Percentiles rank a stretch among this genome's conserved stretches.
Conservation (phyloP, 2,797 vertebrate species). For the Sebastes cheni region DNA sequence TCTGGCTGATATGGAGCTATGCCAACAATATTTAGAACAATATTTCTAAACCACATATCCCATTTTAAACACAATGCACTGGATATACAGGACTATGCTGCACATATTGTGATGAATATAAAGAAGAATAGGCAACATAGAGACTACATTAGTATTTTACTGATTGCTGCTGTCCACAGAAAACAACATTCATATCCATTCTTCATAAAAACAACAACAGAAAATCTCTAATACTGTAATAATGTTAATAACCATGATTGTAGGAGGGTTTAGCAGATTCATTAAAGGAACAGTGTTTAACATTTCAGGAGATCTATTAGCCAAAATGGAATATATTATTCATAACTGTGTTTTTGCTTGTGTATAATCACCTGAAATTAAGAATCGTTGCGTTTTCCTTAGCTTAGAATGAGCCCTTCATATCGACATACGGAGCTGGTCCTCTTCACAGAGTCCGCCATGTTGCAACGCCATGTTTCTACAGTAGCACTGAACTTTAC, state of each 20-base stretch:
- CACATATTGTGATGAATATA: not conserved
- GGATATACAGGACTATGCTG: not conserved
- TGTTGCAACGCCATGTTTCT: too few relatives aligned
- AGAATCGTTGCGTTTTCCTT: too few relatives aligned
- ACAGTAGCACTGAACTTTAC: too few relatives aligned
- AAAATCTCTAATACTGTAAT: not conserved
- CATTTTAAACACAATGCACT: constrained; percentile 6
- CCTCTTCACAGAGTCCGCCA: too few relatives aligned
- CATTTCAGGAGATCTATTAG: too few relatives aligned
- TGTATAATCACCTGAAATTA: accelerated
- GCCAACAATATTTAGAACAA: constrained; percentile 27
- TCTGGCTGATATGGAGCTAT: constrained; percentile 4
- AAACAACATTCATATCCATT: not conserved
- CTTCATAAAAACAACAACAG: not conserved
- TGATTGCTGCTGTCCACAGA: not conserved
- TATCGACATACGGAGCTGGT: too few relatives aligned
- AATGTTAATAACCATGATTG: not conserved
- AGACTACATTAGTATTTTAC: not conserved
- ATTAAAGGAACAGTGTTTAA: too few relatives aligned
- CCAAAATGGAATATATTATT: too few relatives aligned
- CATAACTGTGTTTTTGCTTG: too few relatives aligned
- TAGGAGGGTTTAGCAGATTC: too few relatives aligned
- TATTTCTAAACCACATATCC: constrained; percentile 14
- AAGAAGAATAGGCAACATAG: not conserved
- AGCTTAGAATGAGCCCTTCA: too few relatives aligned